Evolutionary conservation across 2,888 invertebrate genomes (phyloP), one percentile per base, ranked within the genome.

Genomic region (Leptinotarsa haldemani): DNA sequence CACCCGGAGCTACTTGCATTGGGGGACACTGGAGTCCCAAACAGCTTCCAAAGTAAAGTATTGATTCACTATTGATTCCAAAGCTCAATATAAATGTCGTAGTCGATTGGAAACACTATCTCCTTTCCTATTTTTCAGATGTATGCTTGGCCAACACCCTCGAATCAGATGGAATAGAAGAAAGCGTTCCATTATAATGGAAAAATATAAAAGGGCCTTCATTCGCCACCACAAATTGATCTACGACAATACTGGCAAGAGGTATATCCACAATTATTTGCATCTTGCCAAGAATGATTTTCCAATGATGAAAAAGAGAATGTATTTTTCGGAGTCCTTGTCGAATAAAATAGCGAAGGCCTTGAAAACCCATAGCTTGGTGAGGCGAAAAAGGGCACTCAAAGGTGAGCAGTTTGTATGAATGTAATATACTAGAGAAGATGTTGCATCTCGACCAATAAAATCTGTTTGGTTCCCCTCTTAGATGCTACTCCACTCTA

Each of bases 21-120:
- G 96, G 97, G 9, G 98, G 98, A 0, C 92, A 92, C 75, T 98
- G 98, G 98, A 95, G 96, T 78, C 98, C 98, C 0, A 90, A 92
- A 78, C 93, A 96, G 81, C 86, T 96, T 65, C 97, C 97, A 0
- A 93, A 92, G 91, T 93, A 88, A 86, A 66, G 25, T 86, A 12
- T 40, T 40, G 9, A 40, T 40, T 40, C 30, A 5, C 3, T 40
- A 9, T 3, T 40, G 9, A 9, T 40, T 9, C 9, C 40, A 40
- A 40, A 50, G 50, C 4, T 22, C 22, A 13, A 0, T 15, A 12
- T 9, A 12, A 56, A 20, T 56, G 22, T 18, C 56, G 56, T 13
- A 56, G 56, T 22, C 20, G 15, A 13, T 56, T 22, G 22, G 22
- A 56, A n/a, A 13, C 15, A 56, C 13, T 40, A 5, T 40, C 12